phyloP scores from a whole-genome alignment of 2,888 invertebrate genomes.

The Eutolmus rufibarbis region DNA sequence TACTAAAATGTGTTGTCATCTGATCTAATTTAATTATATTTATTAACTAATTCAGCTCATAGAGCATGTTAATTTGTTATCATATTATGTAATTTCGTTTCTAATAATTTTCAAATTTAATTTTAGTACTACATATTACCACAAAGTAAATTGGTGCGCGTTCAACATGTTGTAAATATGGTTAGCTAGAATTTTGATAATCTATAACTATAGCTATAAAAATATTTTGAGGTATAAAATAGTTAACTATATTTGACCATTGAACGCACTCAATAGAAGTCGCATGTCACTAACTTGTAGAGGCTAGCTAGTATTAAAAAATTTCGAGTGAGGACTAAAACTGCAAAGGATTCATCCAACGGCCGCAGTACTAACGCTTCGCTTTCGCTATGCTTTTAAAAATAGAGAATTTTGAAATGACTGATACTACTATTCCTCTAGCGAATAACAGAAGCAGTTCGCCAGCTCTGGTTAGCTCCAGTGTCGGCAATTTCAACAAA shows the following conservation, averaged over 20 bases:
- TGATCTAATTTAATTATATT: not conserved
- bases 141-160: too few species aligned
- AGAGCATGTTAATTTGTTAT: not conserved
- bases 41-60: not conserved
- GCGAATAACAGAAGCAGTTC: conserved; percentile 42
- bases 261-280: not conserved
- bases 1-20: not conserved
- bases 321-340: not conserved
- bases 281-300: not conserved
- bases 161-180: too few species aligned
- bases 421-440: conserved; percentile 45
- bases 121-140: not conserved
- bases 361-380: not conserved
- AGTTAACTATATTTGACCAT: too few species aligned
- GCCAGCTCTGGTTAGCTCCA: not conserved
- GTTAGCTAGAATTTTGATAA: too few species aligned
- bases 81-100: not conserved
- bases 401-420: not conserved
- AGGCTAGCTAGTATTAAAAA: not conserved
- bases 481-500: not conserved
- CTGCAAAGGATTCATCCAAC: not conserved
- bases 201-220: too few species aligned
- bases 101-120: not conserved
- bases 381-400: not conserved
- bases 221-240: too few species aligned